phyloP scores from a whole-genome alignment of 2,797 vertebrate genomes.

The Coregonus sp. region DNA sequence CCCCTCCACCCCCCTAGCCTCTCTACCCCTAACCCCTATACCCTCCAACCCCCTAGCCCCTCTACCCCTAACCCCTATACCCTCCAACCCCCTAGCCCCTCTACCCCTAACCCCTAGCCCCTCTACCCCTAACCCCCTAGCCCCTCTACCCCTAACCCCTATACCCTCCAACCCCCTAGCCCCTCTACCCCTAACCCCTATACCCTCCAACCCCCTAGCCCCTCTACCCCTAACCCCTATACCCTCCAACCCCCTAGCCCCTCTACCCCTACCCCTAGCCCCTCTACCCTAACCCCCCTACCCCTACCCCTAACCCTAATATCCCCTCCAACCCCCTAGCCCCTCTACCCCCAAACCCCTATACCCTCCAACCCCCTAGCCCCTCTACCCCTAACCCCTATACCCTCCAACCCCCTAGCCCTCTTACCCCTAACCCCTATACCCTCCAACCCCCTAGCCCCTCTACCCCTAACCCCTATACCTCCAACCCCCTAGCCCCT shows the following conservation, averaged over 20 bases:
- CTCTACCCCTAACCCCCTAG: not conserved
- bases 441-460: no score
- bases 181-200: no score
- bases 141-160: not conserved
- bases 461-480: no score
- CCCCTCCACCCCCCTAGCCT: slow-evolving; percentile 1
- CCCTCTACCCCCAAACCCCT: not conserved
- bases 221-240: not conserved
- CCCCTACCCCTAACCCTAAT: no score
- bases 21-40: not conserved
- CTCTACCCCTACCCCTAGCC: not conserved
- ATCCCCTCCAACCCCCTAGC: not conserved
- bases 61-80: not conserved
- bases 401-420: not conserved
- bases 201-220: not conserved
- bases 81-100: no score
- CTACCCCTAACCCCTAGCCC: no score
- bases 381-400: no score
- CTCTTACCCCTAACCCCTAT: not conserved
- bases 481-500: not conserved
- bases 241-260: no score
- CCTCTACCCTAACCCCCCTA: not conserved
- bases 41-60: not conserved
- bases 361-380: no score
- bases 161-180: no score